These are phyloP conservation scores for Artibeus jamaicensis DNA, from an alignment of 2,797 vertebrate genomes.

Conservation along the genomic window DNA sequence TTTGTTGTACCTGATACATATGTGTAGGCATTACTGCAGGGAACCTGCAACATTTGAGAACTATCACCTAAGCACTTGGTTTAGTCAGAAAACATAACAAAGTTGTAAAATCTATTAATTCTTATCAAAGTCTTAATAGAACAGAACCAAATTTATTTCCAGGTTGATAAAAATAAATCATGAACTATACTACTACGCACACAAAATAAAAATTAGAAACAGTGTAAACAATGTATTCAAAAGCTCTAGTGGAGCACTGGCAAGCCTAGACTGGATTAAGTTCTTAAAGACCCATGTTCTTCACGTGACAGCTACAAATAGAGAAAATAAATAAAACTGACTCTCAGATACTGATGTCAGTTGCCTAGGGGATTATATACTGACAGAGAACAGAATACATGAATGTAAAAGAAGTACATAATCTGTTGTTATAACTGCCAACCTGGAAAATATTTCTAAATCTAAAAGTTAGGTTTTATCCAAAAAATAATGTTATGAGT, in stretches of 20 bases:
- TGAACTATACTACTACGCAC: not conserved
- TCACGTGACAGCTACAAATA: not conserved
- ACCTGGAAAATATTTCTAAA: not conserved
- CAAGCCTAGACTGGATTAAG: not conserved
- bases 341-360: not conserved
- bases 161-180: constrained; percentile 33
- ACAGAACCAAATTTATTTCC: constrained; percentile 34
- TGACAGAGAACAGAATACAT: not conserved
- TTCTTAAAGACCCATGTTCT: not conserved
- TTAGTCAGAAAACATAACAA: not conserved
- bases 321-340: not conserved
- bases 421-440: not conserved
- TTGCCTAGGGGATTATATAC: not conserved
- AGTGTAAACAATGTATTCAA: not conserved
- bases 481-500: not conserved
- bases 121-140: not conserved
- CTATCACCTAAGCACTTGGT: not conserved
- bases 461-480: not conserved
- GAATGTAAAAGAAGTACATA: not conserved
- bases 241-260: not conserved
- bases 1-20: not conserved
- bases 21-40: not conserved
- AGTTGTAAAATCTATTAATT: not conserved
- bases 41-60: not conserved
- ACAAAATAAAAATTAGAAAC: constrained; percentile 41